Percentiles rank a stretch among this genome's conserved stretches.
Conservation (phyloP, 2,888 invertebrate species). For the Drosophila vallismaia region DNA sequence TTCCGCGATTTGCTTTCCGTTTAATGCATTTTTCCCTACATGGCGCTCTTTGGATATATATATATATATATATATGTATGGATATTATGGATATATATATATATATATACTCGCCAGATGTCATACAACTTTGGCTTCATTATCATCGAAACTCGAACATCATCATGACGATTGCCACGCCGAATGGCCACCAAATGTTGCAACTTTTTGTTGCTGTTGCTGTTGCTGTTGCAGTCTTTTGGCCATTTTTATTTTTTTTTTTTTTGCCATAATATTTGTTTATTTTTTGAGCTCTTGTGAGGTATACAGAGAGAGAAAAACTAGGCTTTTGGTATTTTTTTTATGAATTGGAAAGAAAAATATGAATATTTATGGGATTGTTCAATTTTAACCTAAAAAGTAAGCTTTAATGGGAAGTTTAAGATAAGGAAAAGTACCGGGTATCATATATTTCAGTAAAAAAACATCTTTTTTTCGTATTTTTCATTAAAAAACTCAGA, state of each 20-base stretch:
- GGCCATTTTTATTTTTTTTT: constrained; percentile 12
- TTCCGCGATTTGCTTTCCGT: constrained; percentile 17
- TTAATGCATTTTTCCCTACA: constrained; percentile 36
- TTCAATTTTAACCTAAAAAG: no score
- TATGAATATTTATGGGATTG: no score
- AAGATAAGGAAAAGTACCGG: no score
- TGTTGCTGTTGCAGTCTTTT: background rate
- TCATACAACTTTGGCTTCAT: constrained; percentile 32
- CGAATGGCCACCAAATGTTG: constrained; percentile 31
- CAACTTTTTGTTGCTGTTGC: constrained; percentile 16
- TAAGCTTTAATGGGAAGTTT: no score
- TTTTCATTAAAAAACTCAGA: no score
- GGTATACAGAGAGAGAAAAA: background rate
- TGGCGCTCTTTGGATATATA: constrained; percentile 3
- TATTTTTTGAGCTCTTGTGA: constrained; percentile 33
- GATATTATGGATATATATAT: constrained; percentile 11
- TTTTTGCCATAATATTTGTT: constrained; percentile 51
- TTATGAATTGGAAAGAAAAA: no score
- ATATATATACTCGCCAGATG: constrained; percentile 25
- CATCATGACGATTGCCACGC: constrained; percentile 16
- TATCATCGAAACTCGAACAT: constrained; percentile 5
- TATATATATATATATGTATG: background rate
- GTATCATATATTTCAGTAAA: no score
- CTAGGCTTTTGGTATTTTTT: background rate
- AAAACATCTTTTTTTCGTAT: no score